Evolutionary conservation across 2,888 invertebrate species (phyloP), one percentile per base, ranked within the genome.

Genomic region (Carpatolechia fugitivella): DNA sequence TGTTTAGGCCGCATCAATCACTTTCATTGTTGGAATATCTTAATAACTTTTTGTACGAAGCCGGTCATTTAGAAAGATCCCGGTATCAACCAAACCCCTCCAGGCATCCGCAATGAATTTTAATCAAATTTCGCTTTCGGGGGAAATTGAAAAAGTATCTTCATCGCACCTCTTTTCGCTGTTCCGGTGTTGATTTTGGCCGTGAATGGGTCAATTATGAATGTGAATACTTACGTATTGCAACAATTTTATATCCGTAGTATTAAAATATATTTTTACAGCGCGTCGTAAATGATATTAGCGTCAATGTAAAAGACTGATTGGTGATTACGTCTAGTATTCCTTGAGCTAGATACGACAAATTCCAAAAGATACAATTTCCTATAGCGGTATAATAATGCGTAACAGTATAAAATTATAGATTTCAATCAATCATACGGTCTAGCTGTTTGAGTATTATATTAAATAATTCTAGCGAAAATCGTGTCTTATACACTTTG

Each of bases 61-160:
- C 76, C 84, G 87, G 85, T 86, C 87, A 85, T 82, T 87, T 85
- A 82, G 87, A 87, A 87, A 85, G 83, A 88, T 85, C 78, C 78
- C 72, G 72, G 73, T 76, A 78, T 77, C 76, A 70, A 65, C 65
- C 65, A 70, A 68, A 64, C 65, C 64, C 69, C 70, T 70, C 70
- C 60, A 63, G 70, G 71, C 56, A 60, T 65, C 62, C 61, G 68
- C 61, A 65, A 64, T 72, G 73, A 80, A 80, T 84, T 78, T 77
- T 77, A 80, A 84, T 83, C 65, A 63, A 69, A 58, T 63, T 62
- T 64, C 61, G 36, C 66, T 69, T 66, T 67, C 58, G 62, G 54
- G 61, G 69, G 68, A 74, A 72, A 74, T 72, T 72, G 70, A 62
- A 72, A 69, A 67, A 24, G 55, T 61, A 61, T 62, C 60, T 54